Evolutionary conservation across 2,113 vertebrate species (phyloP).

Genomic region (Rhegmatorhina hoffmannsi): DNA sequence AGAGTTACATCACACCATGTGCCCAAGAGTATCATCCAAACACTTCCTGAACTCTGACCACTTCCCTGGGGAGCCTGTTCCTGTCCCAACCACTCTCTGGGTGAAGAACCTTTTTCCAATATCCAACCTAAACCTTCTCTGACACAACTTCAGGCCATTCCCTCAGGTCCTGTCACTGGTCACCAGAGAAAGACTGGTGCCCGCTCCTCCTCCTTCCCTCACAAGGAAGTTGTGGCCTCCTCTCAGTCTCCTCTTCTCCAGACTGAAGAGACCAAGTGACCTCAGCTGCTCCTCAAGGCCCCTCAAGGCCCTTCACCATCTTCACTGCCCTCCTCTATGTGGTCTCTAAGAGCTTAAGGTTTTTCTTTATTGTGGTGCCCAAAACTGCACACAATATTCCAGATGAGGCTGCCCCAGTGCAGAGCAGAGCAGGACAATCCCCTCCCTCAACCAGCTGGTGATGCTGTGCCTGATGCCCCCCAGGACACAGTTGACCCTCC

Average conservation of each 20-base stretch:
- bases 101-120: not conserved
- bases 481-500: not conserved
- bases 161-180: not conserved
- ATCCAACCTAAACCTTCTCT: not conserved
- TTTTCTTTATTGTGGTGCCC: not conserved
- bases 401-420: not conserved
- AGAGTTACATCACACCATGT: not conserved
- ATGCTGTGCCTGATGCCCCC: not conserved
- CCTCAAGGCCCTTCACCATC: not conserved
- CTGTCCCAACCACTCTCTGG: not conserved
- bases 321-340: not conserved
- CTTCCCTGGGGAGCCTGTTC: not conserved
- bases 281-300: not conserved
- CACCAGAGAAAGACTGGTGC: not conserved
- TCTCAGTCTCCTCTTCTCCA: not conserved
- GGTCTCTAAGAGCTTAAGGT: not conserved
- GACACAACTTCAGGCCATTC: not conserved
- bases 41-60: not conserved
- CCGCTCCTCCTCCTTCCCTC: not conserved
- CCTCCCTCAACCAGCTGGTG: rapidly evolving
- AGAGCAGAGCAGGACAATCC: not conserved
- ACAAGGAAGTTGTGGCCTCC: not conserved
- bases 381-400: not conserved
- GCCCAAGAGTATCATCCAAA: not conserved
- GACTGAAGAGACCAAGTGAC: not conserved